phyloP scores from a whole-genome alignment of 2,888 invertebrate species.

The Phortica magna region DNA sequence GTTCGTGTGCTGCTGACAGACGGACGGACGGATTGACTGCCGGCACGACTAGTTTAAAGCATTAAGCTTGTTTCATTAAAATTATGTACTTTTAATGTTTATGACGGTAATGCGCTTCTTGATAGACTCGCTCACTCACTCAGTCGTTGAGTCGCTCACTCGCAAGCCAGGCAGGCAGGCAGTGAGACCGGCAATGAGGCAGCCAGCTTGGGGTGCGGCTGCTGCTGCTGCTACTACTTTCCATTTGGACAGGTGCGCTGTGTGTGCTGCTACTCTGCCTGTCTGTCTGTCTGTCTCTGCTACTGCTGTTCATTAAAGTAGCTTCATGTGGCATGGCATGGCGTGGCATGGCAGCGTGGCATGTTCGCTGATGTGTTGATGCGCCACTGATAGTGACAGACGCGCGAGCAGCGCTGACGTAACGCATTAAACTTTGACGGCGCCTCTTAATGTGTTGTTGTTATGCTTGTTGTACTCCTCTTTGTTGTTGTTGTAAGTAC shows the following conservation, averaged over 20 bases:
- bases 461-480: neutral
- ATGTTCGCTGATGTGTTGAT: neutral
- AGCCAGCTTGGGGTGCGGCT: neutral
- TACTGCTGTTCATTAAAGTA: neutral
- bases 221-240: neutral
- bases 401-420: conserved; percentile 61
- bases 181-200: neutral
- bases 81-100: conserved; percentile 63
- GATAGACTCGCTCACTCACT: neutral
- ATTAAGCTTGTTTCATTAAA: conserved; percentile 50
- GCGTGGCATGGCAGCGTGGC: too few relatives aligned
- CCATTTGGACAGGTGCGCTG: neutral
- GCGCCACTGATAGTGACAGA: neutral
- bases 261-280: neutral
- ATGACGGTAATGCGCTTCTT: conserved; percentile 39
- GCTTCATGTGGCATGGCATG: neutral
- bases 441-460: conserved; percentile 55
- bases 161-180: too few relatives aligned
- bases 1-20: too few relatives aligned
- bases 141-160: neutral
- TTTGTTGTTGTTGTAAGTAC: neutral
- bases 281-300: conserved; percentile 34
- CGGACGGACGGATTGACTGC: neutral
- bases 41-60: conserved; percentile 34
- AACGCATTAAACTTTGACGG: conserved; percentile 71